A percentile compares a stretch with the other conserved stretches of the same genome.
phyloP scores from a whole-genome alignment of 2,888 invertebrate species.

The Drosophila antonietae region DNA sequence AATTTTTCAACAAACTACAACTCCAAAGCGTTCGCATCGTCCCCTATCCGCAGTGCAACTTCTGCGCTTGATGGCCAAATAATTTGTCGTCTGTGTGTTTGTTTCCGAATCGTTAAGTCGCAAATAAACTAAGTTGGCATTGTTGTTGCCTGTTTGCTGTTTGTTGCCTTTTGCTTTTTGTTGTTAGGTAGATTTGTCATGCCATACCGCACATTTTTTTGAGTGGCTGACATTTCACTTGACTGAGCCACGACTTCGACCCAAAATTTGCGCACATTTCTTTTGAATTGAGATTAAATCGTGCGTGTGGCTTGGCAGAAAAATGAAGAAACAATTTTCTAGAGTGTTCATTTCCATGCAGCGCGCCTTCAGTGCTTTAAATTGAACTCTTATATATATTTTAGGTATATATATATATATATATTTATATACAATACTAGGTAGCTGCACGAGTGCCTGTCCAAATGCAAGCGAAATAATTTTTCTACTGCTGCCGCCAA shows the following conservation, averaged over 20 bases:
- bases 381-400: constrained; percentile 27
- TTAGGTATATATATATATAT: constrained; percentile 4
- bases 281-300: constrained; percentile 58
- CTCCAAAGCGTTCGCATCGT: background rate
- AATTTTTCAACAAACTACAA: constrained; percentile 56
- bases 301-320: constrained; percentile 56
- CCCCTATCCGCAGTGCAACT: constrained; percentile 31
- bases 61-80: constrained; percentile 79
- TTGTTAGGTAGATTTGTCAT: constrained; percentile 71
- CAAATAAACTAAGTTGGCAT: constrained; percentile 61
- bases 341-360: constrained; percentile 35
- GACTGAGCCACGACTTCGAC: constrained; percentile 29
- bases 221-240: constrained; percentile 78
- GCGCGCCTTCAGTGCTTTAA: constrained; percentile 38
- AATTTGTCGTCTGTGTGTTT: constrained; percentile 74
- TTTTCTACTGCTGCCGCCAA: constrained; percentile 20
- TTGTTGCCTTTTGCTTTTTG: constrained; percentile 11
- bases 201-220: constrained; percentile 61
- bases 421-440: background rate
- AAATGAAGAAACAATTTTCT: constrained; percentile 42
- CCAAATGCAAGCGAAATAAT: constrained; percentile 41
- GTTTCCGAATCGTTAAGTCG: constrained; percentile 78
- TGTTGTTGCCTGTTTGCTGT: constrained; percentile 24
- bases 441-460: constrained; percentile 8
- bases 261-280: constrained; percentile 15